A percentile compares a stretch with the other conserved stretches of the same genome.
These are phyloP conservation scores for Drosophila seguyi DNA, from an alignment of 1,140 invertebrate genomes.

Conservation along the genomic window DNA sequence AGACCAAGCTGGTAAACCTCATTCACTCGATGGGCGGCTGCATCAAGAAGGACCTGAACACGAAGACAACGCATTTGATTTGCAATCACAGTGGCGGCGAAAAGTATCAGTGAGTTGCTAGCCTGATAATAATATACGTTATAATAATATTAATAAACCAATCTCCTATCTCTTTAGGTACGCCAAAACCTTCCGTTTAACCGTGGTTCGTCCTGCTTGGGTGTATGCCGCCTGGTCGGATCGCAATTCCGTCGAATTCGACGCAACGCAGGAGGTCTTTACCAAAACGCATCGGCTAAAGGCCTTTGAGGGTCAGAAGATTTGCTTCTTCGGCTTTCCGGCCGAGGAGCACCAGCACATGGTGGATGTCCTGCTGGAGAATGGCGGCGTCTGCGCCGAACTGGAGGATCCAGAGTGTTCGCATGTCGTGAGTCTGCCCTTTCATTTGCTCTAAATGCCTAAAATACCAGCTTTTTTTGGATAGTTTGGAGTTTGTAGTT, in stretches of 20 bases:
- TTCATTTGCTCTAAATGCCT: slow-evolving; percentile 6
- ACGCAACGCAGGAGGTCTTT: slow-evolving; percentile 89
- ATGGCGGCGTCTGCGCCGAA: slow-evolving; percentile 92
- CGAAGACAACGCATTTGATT: slow-evolving; percentile 96
- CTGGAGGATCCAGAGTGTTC: slow-evolving; percentile 93
- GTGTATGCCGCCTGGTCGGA: slow-evolving; percentile 93
- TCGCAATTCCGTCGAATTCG: slow-evolving; percentile 89
- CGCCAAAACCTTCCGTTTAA: slow-evolving; percentile 94
- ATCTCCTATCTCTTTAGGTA: slow-evolving; percentile 86
- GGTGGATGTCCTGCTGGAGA: slow-evolving; percentile 93
- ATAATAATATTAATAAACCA: not conserved
- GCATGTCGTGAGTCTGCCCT: slow-evolving; percentile 92
- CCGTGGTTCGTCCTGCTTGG: slow-evolving; percentile 95
- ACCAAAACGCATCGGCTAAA: slow-evolving; percentile 92
- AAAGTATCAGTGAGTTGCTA: slow-evolving; percentile 89
- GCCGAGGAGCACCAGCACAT: slow-evolving; percentile 95
- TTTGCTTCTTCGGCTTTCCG: slow-evolving; percentile 96
- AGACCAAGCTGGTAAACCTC: slow-evolving; percentile 93
- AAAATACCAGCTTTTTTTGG: slow-evolving; percentile 18
- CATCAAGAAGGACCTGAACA: slow-evolving; percentile 94
- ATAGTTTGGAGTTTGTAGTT: slow-evolving; percentile 33
- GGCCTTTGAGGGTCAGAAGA: slow-evolving; percentile 93
- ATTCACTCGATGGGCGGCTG: slow-evolving; percentile 98
- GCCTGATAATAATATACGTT: not conserved
- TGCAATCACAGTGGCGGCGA: slow-evolving; percentile 94